Evolutionary conservation across 2,797 vertebrate genomes (phyloP), one percentile per base, ranked within the genome.

Genomic region (Acipenser transmontanus): DNA sequence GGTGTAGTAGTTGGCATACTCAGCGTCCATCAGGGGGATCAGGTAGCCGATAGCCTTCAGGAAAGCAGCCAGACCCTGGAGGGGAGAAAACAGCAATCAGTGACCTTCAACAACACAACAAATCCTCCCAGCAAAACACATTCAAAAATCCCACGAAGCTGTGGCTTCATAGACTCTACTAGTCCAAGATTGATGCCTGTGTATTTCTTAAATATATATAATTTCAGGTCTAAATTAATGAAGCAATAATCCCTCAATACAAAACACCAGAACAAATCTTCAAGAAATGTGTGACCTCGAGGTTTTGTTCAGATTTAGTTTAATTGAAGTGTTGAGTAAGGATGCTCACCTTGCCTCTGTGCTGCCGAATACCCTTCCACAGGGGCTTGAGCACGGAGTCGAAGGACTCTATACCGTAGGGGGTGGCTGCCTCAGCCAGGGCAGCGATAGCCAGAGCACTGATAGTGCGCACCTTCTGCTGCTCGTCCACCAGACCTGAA

Each of bases 1-100:
- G 77, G 97, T 99, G 74, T 99, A 99, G 78, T 99, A 99, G 89
- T 99, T 99, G 6, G 97, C 97, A 64, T 99, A 99, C 73, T 99
- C 97, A 0, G 97, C 97, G 71, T 99, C 97, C 97, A 99, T 99
- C 71, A 99, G 85, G 1, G 97, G 97, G 83, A 99, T 99, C 75
- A 99, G 87, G 75, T 99, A 99, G 9, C 97, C 97, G 70, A 99
- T 99, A 8, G 97, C 97, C 85, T 99, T 99, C 79, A 99, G 87
- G 83, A 99, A 99, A 8, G 97, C 97, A 69, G 97, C 97, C 83
- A 99, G 83, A 87, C 97, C 97, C 97, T 99, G 77, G 66, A 62
- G 49, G 52, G 52, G 5, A 52, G 8, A 10, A 49, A 51, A 49
- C 52, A 9, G 52, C 8, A 54, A 54, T 54, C 34, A 34, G 34